Conservation (phyloP, 2,113 vertebrate genomes). For the Perccottus glenii region DNA sequence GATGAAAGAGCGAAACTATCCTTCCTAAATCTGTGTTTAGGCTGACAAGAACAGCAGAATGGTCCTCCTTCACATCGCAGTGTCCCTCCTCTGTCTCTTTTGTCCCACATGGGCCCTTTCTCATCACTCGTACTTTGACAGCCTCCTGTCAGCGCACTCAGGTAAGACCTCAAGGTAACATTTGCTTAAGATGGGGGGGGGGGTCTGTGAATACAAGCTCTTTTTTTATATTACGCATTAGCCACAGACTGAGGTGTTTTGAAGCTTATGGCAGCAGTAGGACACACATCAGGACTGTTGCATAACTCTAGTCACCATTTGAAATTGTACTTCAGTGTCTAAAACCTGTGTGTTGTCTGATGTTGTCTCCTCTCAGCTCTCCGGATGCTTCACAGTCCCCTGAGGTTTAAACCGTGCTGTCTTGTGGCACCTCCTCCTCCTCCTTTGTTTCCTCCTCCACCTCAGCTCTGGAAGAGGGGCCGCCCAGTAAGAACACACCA, state of each 20-base stretch:
- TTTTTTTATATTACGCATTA: not conserved
- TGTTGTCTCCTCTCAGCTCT: slow-evolving; percentile 72
- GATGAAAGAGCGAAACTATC: slow-evolving; percentile 10
- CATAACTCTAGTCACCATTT: not conserved
- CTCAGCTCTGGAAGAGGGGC: slow-evolving; percentile 76
- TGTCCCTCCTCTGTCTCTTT: slow-evolving; percentile 84
- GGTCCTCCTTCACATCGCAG: slow-evolving; percentile 73
- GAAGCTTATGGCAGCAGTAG: too few relatives aligned
- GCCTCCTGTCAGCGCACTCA: slow-evolving; percentile 80
- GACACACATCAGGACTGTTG: not conserved
- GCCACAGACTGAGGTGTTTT: not conserved
- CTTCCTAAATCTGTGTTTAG: slow-evolving; percentile 8
- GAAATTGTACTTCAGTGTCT: not conserved
- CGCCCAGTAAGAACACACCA: slow-evolving; percentile 77
- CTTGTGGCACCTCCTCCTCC: slow-evolving; percentile 86
- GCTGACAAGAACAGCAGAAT: slow-evolving; percentile 72
- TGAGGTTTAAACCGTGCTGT: slow-evolving; percentile 80
- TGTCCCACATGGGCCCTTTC: slow-evolving; percentile 79
- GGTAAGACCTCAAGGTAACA: slow-evolving; percentile 65
- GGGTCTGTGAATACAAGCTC: not conserved
- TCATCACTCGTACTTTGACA: slow-evolving; percentile 74
- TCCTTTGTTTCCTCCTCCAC: slow-evolving; percentile 87
- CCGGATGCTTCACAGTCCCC: slow-evolving; percentile 80
- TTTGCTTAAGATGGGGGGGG: too few relatives aligned
- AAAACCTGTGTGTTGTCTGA: not conserved